Evolutionary conservation across 2,113 vertebrate genomes (phyloP), one percentile per base, ranked within the genome.

Genomic region (Grammomys dolichurus): DNA sequence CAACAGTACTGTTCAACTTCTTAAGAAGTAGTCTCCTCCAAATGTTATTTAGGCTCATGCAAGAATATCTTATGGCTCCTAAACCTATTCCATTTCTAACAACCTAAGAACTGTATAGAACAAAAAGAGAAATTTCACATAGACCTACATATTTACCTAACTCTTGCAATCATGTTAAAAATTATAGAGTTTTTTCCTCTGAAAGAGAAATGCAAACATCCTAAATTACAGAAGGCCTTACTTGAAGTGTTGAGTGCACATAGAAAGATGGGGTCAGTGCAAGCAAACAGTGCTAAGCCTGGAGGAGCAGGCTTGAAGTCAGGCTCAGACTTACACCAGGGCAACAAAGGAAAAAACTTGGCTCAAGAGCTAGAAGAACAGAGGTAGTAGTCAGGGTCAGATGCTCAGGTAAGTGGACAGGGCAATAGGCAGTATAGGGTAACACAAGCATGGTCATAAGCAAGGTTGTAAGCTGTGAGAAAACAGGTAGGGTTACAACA

Each of bases 261-360:
- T 8, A 82, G 78, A 4, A 56, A 43, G 26, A 1, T 40, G 22
- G 0, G 6, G 14, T 6, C 60, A 28, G 5, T 26, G 13, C 43
- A 56, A 78, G 31, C 1, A 16, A 58, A 17, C 9, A 76, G 7
- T 20, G 48, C 5, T 40, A 73, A 43, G 56, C n/a, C 20, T 46
- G 7, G 1, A 20, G 8, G 2, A 67, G 1, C 3, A 3, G 4
- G 13, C 20, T 5, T 31, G 31, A 69, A 40, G 48, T n/a, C 17
- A 76, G 3, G 24, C 69, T 33, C 40, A 40, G 28, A 16, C 12
- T 9, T 31, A 43, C 16, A 65, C 26, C 26, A 69, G n/a, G 46
- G 17, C 26, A 43, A 36, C 11, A 4, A 58, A 65, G 31, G 67
- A 7, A 4, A 81, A 85, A 81, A 17, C 0, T 7, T 4, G 36